phyloP scores from a whole-genome alignment of 2,888 invertebrate species.

The Aromia moschata region DNA sequence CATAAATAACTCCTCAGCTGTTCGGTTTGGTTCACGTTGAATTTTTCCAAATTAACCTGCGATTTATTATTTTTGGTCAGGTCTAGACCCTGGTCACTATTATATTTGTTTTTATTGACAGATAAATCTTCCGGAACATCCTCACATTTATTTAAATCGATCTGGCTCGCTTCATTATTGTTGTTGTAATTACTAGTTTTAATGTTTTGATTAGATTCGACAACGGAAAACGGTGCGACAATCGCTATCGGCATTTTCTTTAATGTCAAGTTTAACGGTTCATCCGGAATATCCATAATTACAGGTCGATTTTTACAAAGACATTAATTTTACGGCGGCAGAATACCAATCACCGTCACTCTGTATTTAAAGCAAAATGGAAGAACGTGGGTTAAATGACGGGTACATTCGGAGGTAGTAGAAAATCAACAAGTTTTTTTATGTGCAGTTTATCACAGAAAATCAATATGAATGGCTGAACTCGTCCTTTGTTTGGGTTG shows the following conservation, averaged over 20 bases:
- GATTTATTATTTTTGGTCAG: constrained; percentile 45
- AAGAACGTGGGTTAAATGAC: constrained; percentile 34
- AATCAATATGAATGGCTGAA: constrained; percentile 64
- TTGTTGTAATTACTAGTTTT: constrained; percentile 39
- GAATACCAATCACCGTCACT: constrained; percentile 2
- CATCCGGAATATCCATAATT: constrained; percentile 62
- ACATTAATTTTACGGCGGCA: constrained; percentile 46
- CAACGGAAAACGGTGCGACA: constrained; percentile 63
- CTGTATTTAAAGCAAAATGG: constrained; percentile 3
- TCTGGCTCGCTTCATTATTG: constrained; percentile 40
- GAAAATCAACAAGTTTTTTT: constrained; percentile 67
- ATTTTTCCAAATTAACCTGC: constrained; percentile 25
- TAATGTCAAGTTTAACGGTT: constrained; percentile 64
- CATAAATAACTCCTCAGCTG: constrained; percentile 54
- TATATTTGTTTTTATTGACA: constrained; percentile 45
- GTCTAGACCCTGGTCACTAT: constrained; percentile 45
- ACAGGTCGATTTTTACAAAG: constrained; percentile 42
- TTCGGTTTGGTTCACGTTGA: constrained; percentile 50
- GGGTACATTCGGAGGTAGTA: constrained; percentile 15
- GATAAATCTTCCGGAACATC: constrained; percentile 62
- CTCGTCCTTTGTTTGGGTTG: constrained; percentile 62
- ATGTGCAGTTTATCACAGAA: constrained; percentile 63
- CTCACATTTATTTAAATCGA: constrained; percentile 54
- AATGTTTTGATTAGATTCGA: constrained; percentile 46
- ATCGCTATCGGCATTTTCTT: constrained; percentile 67